Conservation (phyloP, 2,797 vertebrate species). For the Propithecus deckenii region DNA sequence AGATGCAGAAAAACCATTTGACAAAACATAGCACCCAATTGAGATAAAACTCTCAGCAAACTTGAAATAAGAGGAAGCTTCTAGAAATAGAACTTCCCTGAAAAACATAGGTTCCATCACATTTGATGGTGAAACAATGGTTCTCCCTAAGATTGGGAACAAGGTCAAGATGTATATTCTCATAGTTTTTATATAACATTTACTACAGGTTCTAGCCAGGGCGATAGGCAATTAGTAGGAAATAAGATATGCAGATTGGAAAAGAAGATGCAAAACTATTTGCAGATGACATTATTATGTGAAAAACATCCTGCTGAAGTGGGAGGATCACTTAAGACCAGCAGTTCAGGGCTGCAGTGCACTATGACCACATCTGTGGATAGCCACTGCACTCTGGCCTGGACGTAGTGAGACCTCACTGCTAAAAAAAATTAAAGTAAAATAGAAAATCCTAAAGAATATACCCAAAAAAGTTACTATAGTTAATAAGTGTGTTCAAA, state of each 20-base stretch:
- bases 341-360: neutral
- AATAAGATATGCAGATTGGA: neutral
- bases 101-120: neutral
- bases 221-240: neutral
- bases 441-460: neutral
- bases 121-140: neutral
- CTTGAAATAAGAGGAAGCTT: neutral
- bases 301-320: neutral
- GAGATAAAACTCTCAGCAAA: neutral
- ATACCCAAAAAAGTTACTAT: neutral
- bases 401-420: neutral
- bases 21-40: neutral
- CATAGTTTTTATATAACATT: neutral
- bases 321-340: neutral
- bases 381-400: neutral
- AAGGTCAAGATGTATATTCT: neutral
- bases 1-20: neutral
- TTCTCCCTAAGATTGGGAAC: neutral
- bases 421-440: neutral
- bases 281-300: neutral
- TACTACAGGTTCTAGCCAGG: neutral
- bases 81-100: neutral
- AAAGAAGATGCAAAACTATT: neutral
- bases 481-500: neutral
- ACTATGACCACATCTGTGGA: neutral